These are phyloP conservation scores for Pongo abelii DNA, from an alignment of 2,113 vertebrate species.

Conservation along the genomic window DNA sequence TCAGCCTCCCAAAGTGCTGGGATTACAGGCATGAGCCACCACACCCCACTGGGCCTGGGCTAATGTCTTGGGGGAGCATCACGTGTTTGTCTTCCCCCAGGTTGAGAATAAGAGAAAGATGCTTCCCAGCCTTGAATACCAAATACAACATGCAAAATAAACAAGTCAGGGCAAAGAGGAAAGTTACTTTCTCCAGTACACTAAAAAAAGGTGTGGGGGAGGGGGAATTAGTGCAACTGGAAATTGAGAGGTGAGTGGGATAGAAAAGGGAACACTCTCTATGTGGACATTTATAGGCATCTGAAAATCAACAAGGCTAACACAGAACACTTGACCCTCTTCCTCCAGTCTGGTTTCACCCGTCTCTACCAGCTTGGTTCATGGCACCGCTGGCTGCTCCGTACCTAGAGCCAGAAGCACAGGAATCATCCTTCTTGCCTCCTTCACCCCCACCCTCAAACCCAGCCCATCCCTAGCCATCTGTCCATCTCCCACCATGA, in stretches of 20 bases:
- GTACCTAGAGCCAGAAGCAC: too few relatives aligned
- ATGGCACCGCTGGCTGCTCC: not conserved
- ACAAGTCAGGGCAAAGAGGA: not conserved
- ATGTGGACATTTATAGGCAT: fast-evolving
- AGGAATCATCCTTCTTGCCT: too few relatives aligned
- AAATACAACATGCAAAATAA: not conserved
- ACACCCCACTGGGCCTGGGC: fast-evolving
- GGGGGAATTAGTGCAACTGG: not conserved
- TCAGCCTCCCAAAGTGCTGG: too few relatives aligned
- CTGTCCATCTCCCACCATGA: too few relatives aligned
- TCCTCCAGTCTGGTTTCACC: too few relatives aligned
- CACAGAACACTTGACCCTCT: not conserved
- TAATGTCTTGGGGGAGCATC: not conserved
- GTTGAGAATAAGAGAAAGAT: not conserved
- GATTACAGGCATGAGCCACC: too few relatives aligned
- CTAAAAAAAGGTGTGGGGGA: not conserved
- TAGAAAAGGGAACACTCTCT: not conserved
- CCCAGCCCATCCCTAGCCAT: not conserved
- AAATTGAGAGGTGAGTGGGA: not conserved
- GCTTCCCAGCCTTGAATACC: not conserved
- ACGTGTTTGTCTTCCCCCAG: not conserved
- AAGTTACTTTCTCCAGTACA: not conserved
- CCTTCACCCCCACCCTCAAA: not conserved
- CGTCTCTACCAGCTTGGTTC: not conserved
- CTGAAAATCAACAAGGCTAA: not conserved